These are phyloP conservation scores for Fragum whitleyi DNA, from an alignment of 2,888 invertebrate genomes.

Conservation along the genomic window DNA sequence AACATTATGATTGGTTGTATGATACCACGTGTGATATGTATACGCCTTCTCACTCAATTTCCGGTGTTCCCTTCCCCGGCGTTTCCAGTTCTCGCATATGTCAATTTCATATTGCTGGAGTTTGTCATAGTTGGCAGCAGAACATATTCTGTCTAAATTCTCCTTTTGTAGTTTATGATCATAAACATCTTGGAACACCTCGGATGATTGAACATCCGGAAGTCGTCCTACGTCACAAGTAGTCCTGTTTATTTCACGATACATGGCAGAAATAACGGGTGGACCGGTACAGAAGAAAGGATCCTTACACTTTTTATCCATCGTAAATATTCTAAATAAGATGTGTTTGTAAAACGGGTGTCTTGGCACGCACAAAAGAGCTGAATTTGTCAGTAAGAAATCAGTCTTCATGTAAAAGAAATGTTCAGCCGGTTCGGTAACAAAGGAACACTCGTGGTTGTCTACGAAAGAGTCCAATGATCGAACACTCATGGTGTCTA, in stretches of 20 bases:
- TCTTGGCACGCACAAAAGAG: conserved; percentile 14
- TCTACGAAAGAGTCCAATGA: conserved; percentile 17
- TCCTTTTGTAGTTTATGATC: conserved; percentile 22
- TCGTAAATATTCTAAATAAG: conserved; percentile 12
- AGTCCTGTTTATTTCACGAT: conserved; percentile 19
- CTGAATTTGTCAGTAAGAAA: conserved; percentile 13
- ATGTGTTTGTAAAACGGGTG: conserved; percentile 21
- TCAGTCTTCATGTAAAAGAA: conserved; percentile 24
- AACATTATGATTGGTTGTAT: conserved; percentile 26
- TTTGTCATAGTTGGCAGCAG: neutral
- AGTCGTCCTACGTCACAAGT: conserved; percentile 25
- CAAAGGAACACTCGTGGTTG: conserved; percentile 20
- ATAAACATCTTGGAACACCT: conserved; percentile 15
- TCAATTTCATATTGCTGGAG: conserved; percentile 6
- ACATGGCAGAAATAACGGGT: conserved; percentile 20
- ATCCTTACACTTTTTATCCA: conserved; percentile 17
- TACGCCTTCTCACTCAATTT: conserved; percentile 18
- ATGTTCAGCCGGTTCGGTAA: conserved; percentile 14
- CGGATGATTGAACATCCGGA: conserved; percentile 21
- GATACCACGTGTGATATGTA: conserved; percentile 24
- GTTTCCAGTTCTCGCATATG: conserved; percentile 23
- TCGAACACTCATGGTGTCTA: conserved; percentile 25
- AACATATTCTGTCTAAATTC: conserved; percentile 11
- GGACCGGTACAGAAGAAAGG: conserved; percentile 20
- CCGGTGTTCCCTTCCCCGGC: neutral